A percentile compares a stretch with the other conserved stretches of the same genome.
Evolutionary conservation across 2,113 vertebrate genomes (phyloP).

Genomic region (Motacilla alba): DNA sequence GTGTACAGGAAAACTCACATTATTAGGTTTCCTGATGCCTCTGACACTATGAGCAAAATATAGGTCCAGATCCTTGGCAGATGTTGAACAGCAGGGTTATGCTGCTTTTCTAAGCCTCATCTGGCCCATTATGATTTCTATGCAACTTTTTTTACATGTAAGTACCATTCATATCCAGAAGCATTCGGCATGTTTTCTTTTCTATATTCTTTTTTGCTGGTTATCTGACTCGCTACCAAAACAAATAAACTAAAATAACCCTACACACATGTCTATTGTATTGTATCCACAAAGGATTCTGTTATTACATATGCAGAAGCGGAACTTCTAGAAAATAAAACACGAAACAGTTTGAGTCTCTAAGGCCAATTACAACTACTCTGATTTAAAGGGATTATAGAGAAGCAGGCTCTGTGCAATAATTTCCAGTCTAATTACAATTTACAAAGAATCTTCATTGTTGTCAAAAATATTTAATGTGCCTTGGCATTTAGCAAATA

Average conservation of each 20-base stretch:
- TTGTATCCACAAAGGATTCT: slow-evolving; percentile 54
- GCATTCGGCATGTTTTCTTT: not conserved
- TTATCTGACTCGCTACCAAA: slow-evolving; percentile 61
- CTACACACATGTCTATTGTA: slow-evolving; percentile 53
- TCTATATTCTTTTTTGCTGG: slow-evolving; percentile 27
- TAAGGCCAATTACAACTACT: slow-evolving; percentile 74
- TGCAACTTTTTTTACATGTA: not conserved
- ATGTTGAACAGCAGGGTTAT: not conserved
- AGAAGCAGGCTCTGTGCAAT: slow-evolving; percentile 69
- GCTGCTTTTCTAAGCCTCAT: not conserved
- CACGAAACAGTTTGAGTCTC: slow-evolving; percentile 67
- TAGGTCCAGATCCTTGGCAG: not conserved
- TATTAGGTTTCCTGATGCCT: not conserved
- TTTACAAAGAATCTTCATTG: slow-evolving; percentile 75
- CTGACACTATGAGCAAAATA: not conserved
- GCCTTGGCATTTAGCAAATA: slow-evolving; percentile 72
- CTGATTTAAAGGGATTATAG: slow-evolving; percentile 75
- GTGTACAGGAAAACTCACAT: not conserved
- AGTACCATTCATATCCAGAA: slow-evolving; percentile 10
- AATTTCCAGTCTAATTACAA: slow-evolving; percentile 75
- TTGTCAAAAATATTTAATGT: slow-evolving; percentile 75
- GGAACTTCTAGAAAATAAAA: slow-evolving; percentile 71
- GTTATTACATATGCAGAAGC: slow-evolving; percentile 71
- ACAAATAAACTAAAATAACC: slow-evolving; percentile 67
- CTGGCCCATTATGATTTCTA: not conserved